A percentile compares a stretch with the other conserved stretches of the same genome.
Evolutionary conservation across 2,888 invertebrate genomes (phyloP).

Genomic region (Tetanocera ferruginea): DNA sequence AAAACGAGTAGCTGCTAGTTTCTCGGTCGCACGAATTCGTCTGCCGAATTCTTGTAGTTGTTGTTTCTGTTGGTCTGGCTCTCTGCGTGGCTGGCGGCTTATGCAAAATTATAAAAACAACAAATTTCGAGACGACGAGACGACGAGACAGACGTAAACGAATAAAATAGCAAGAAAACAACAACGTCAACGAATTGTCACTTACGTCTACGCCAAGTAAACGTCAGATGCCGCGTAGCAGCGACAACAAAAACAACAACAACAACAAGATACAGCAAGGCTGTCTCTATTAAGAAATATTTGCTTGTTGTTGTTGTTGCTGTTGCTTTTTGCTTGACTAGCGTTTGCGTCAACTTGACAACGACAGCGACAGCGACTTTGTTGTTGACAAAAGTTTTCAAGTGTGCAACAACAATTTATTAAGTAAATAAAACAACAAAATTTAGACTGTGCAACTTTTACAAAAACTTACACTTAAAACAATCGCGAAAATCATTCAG

Average conservation of each 20-base stretch:
- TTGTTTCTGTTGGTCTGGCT: not conserved
- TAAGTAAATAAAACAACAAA: not conserved
- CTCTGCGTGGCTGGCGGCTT: not conserved
- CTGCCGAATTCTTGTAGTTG: not conserved
- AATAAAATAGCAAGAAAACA: not conserved
- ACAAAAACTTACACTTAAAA: too few relatives aligned
- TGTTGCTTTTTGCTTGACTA: not conserved
- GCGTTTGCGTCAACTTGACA: not conserved
- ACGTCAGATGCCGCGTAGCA: not conserved
- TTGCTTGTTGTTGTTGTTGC: not conserved
- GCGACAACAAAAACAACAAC: not conserved
- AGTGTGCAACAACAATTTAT: not conserved
- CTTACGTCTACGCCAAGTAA: conserved; percentile 10
- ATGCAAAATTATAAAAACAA: not conserved
- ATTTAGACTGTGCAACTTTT: too few relatives aligned
- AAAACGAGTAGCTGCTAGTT: not conserved
- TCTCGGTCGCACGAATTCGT: not conserved
- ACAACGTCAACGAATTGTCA: conserved; percentile 15
- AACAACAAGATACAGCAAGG: too few relatives aligned
- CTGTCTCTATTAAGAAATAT: not conserved
- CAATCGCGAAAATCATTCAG: too few relatives aligned
- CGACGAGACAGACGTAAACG: not conserved
- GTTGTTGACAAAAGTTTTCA: not conserved
- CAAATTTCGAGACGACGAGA: not conserved
- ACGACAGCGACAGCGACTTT: not conserved